Evolutionary conservation across 2,797 vertebrate species (phyloP).

Genomic region (Cheirogaleus major): DNA sequence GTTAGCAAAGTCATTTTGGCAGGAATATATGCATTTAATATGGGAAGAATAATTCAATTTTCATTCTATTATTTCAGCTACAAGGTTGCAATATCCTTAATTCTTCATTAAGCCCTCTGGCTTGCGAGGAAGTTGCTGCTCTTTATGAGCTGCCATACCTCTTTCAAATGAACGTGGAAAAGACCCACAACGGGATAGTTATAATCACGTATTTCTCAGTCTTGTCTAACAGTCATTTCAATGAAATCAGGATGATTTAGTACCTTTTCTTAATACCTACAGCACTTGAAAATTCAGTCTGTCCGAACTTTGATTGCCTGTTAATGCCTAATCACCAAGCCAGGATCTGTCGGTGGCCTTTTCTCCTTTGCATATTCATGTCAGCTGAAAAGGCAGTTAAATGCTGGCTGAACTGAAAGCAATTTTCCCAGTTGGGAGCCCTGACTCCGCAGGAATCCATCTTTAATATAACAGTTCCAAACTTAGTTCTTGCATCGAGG

Average conservation of each 20-base stretch:
- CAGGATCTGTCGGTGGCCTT: background rate
- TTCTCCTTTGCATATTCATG: constrained; percentile 59
- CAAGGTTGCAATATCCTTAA: constrained; percentile 79
- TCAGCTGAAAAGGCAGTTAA: constrained; percentile 42
- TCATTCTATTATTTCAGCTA: constrained; percentile 83
- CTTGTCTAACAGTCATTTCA: constrained; percentile 63
- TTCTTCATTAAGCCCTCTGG: constrained; percentile 85
- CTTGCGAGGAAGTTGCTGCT: constrained; percentile 71
- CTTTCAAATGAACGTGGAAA: constrained; percentile 74
- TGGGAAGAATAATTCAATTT: constrained; percentile 85
- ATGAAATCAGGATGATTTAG: constrained; percentile 68
- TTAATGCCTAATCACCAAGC: constrained; percentile 5
- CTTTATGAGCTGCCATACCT: constrained; percentile 73
- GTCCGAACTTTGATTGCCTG: constrained; percentile 1
- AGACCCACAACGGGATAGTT: constrained; percentile 80
- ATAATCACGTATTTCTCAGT: constrained; percentile 66
- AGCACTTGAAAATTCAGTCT: background rate
- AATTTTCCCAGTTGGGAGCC: constrained; percentile 53
- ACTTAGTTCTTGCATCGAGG: background rate
- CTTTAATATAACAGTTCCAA: constrained; percentile 50
- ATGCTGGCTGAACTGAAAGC: constrained; percentile 43
- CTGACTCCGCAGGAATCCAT: constrained; percentile 52
- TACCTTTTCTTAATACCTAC: constrained; percentile 39
- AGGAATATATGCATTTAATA: constrained; percentile 84
- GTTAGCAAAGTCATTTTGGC: constrained; percentile 78